A percentile compares a stretch with the other conserved stretches of the same genome.
These are phyloP conservation scores for Mareca strepera DNA, from an alignment of 2,797 vertebrate genomes.

Conservation along the genomic window DNA sequence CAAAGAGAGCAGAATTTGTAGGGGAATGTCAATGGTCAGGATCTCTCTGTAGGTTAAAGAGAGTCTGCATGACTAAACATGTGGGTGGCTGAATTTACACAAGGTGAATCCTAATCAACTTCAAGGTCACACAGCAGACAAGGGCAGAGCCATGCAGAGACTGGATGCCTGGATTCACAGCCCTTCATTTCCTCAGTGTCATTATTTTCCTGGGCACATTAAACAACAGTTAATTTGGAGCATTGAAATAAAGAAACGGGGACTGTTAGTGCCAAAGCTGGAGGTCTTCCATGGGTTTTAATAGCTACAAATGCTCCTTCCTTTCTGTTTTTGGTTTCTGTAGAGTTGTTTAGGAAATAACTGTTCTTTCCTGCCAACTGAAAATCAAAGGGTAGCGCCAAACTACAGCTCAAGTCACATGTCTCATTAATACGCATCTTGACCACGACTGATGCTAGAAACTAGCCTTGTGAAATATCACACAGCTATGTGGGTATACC, in stretches of 20 bases:
- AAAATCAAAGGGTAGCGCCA: constrained; percentile 21
- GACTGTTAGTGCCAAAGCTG: constrained; percentile 10
- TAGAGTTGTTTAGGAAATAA: constrained; percentile 23
- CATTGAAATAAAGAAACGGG: constrained; percentile 28
- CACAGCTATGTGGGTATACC: not conserved
- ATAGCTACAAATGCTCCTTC: constrained; percentile 7
- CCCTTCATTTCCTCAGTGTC: not conserved
- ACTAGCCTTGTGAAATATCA: not conserved
- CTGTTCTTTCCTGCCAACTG: not conserved
- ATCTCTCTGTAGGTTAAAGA: not conserved
- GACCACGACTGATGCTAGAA: not conserved
- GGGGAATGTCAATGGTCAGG: not conserved
- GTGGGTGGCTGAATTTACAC: not conserved
- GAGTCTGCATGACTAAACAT: not conserved
- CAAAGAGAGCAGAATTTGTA: not conserved
- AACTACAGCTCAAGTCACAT: not conserved
- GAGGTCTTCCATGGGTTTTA: constrained; percentile 45
- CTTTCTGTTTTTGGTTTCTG: constrained; percentile 23
- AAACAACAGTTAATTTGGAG: constrained; percentile 30
- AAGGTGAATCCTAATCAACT: not conserved
- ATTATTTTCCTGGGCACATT: not conserved
- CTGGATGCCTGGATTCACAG: not conserved
- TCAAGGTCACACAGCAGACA: not conserved
- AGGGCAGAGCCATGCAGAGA: not conserved
- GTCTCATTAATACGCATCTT: not conserved